Evolutionary conservation across 2,888 invertebrate genomes (phyloP), one percentile per base, ranked within the genome.

Genomic region (Dicyrtoma fusca): DNA sequence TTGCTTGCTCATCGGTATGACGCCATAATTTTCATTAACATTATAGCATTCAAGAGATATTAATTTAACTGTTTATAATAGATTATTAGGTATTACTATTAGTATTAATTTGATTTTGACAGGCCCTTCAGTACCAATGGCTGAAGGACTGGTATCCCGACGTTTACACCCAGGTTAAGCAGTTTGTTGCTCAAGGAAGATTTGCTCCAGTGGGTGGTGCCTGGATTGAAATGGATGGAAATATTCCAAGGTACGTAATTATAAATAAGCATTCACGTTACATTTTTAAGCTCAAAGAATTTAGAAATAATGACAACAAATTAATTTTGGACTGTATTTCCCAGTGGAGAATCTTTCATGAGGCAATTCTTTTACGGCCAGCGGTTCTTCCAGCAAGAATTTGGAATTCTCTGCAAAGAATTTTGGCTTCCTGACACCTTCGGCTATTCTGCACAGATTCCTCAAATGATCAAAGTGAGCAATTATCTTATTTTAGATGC

Each of bases 371-470:
- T 86, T 59, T 84, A 84, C 79, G 86, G 86, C 0, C 86, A 86
- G 78, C 76, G 81, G 23, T 86, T 84, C 78, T 86, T 85, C 78
- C 74, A 83, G 76, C 79, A 84, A 73, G 84, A 86, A 74, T 86
- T 86, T 82, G 84, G 84, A 3, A 72, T 82, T 21, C 77, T 76
- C 13, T 86, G 85, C 74, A 82, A n/a, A 49, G 86, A 85, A 82
- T 86, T 86, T 78, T 86, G 86, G 86, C 81, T 86, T 45, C 86
- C 86, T 0, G 86, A 86, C 77, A 86, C 86, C 1, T 86, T 86
- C 82, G 86, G 86, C 4, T 86, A 86, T 80, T 84, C 85, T 1
- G 84, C 84, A 5, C 86, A 86, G 81, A 81, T 86, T 68, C 86
- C 86, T 1, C 86, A 86, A 81, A 84, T 86, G 62, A 82, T 86